Conservation (phyloP, 2,797 vertebrate genomes). For the Zenarchopterus dispar region DNA sequence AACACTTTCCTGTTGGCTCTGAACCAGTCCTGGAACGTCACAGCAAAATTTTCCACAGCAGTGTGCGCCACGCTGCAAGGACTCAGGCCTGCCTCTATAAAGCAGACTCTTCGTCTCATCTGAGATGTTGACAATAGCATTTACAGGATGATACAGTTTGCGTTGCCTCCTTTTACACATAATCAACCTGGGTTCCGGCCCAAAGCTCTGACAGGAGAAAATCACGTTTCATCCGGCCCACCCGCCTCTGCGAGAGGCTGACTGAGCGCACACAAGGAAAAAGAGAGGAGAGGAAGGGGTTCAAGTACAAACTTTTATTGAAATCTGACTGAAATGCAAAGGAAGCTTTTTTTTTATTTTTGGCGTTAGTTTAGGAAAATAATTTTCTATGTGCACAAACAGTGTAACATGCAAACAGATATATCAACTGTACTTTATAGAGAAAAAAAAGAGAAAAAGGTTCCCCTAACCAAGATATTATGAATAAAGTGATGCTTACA, state of each 20-base stretch:
- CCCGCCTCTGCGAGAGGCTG: conserved; percentile 5
- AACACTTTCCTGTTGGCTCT: conserved; percentile 25
- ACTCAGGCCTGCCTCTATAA: conserved; percentile 19
- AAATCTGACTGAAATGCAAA: conserved; percentile 62
- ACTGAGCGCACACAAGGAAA: conserved; percentile 24
- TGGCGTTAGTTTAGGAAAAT: conserved; percentile 42
- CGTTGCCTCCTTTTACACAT: conserved; percentile 14
- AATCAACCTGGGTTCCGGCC: conserved; percentile 6
- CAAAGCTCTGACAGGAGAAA: conserved; percentile 11
- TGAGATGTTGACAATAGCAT: conserved; percentile 9
- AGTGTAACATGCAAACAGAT: conserved; percentile 55
- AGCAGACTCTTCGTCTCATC: conserved; percentile 4
- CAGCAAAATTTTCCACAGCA: conserved; percentile 25
- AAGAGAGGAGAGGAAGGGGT: conserved; percentile 16
- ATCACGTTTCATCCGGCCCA: conserved; percentile 22
- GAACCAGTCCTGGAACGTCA: conserved; percentile 21
- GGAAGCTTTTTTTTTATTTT: conserved; percentile 35
- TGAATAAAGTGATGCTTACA: conserved; percentile 8
- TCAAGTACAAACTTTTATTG: conserved; percentile 72
- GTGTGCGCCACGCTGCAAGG: conserved; percentile 27
- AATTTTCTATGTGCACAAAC: conserved; percentile 29
- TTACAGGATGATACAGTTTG: conserved; percentile 1
- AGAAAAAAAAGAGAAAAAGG: conserved; percentile 41
- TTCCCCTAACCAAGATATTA: conserved; percentile 8
- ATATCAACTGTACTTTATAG: conserved; percentile 26